Base-by-base conservation (phyloP, 2,888 invertebrate species). In the Callosobruchus maculatus region DNA sequence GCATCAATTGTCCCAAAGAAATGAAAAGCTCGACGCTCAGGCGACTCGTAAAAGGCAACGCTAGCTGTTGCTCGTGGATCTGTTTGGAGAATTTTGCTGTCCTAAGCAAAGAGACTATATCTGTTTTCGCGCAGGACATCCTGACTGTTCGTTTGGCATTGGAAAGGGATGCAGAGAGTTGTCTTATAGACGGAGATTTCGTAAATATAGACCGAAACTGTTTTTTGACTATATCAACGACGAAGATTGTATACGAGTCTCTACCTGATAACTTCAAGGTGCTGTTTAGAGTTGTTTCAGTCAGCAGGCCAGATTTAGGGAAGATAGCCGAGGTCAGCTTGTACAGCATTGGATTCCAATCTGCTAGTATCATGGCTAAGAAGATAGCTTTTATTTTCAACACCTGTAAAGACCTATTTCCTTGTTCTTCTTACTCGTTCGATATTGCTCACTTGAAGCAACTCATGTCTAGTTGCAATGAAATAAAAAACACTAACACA, bases 51-150 rank as follows among this genome's bases (percentile, higher is more conserved):
- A 94, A 94, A 87, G 96, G 95, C 0, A 87, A 94, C 70, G 93
- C 94, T 0, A 90, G 93, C 0, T 92, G 93, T 79, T 95, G 95
- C 2, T 93, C 94, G 0, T 96, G 96, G 95, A 92, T 93, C 0
- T 94, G 94, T 86, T 94, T 95, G 83, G 94, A 95, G 83, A 94
- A 95, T 85, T 93, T 95, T 83, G 94, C 95, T 84, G 88, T 93
- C 75, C 93, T 95, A 81, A 93, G 93, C 88, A 93, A 49, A 93
- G 94, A 87, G 3, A 94, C 95, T 67, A 87, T 95, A 78, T 95
- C 95, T 67, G 93, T 94, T 0, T 92, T 95, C 13, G 92, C 93
- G 71, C 94, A 94, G 84, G 94, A 94, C 88, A 93, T 95, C 79
- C 87, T 93, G 72, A 92, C 92, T 81, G 93, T 94, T 79, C 88